Evolutionary conservation across 2,797 vertebrate species (phyloP), one percentile per base, ranked within the genome.

Genomic region (Xenops minutus): DNA sequence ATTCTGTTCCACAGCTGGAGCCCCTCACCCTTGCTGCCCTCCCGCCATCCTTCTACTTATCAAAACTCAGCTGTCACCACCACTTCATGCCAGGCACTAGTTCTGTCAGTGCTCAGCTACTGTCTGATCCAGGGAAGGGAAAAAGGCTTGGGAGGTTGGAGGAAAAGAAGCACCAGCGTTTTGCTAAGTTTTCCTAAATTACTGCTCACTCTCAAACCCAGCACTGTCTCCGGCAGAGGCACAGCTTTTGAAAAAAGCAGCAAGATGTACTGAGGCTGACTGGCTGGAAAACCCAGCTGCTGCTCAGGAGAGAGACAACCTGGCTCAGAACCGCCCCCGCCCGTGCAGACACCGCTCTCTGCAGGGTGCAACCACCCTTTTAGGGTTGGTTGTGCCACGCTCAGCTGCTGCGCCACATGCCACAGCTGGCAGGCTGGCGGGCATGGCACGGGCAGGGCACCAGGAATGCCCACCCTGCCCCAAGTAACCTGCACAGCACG

Each of bases 81-180:
- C 2, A 6, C 83, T 49, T 58, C 54, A 78, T 3, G 51, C 58
- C 27, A 51, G n/a, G 58, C 76, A 78, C 49, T 1, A 7, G 32
- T 14, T 78, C 69, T 34, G 71, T 26, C 79, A 43, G 44, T 10
- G 61, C 37, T 41, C 76, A 49, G 73, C 64, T 78, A 62, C 85
- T 67, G 76, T 24, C 89, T n/a, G 51, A 69, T 18, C 39, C 6
- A 20, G 16, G 30, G n/a, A 79, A 61, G 43, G n/a, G 32, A 37
- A 67, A 71, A 85, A 49, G 3, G 23, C 61, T 75, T 56, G 36
- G 27, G 23, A 64, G 81, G 62, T n/a, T 18, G 41, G 34, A 43
- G 74, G 48, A 32, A 82, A 75, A 49, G 61, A 44, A 63, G n/a
- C 13, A n/a, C 0, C 0, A 82, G 52, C 0, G 0, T 30, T 48